Base-by-base conservation (phyloP, 1,140 invertebrate species). In the Agraylea sexmaculata region DNA sequence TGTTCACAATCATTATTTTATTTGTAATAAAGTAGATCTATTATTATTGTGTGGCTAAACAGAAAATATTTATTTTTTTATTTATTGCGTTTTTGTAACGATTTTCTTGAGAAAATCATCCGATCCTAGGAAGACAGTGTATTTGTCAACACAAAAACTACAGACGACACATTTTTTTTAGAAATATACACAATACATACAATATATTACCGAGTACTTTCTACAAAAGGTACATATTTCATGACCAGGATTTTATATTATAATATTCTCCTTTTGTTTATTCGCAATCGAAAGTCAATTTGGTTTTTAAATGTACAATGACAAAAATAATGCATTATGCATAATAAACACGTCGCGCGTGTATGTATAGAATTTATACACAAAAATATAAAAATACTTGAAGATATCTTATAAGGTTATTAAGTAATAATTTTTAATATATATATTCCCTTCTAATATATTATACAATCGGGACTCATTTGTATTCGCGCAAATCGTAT, bases 371-470 rank as follows among this genome's bases (percentile, higher is more conserved):
- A 39, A 34, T 45, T 34, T 42, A 29, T 49, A 49, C 46, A 49
- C 41, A 45, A 49, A 46, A 49, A 49, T 49, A 49, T 49, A 49
- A 49, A 49, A 49, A 49, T 49, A 49, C 36, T 49, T 44, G 39
- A 49, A 49, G 42, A 38, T 42, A 45, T 42, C 29, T 42, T 27
- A 42, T n/a, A n/a, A n/a, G n/a, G n/a, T n/a, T n/a, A n/a, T n/a
- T n/a, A n/a, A n/a, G n/a, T n/a, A n/a, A n/a, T 42, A 40, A 37
- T 37, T 11, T 30, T 29, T 46, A 30, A 18, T n/a, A 10, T 13
- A 40, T 21, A n/a, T n/a, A n/a, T n/a, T n/a, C n/a, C n/a, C n/a
- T n/a, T n/a, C n/a, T n/a, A 38, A 44, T 36, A 49, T 36, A 49
- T 41, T 49, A 32, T 45, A 49, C 46, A 49, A 45, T 45, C 40